Percentiles rank a stretch among this genome's conserved stretches.
These are phyloP conservation scores for Strigops habroptila DNA, from an alignment of 2,113 vertebrate species.

Conservation along the genomic window DNA sequence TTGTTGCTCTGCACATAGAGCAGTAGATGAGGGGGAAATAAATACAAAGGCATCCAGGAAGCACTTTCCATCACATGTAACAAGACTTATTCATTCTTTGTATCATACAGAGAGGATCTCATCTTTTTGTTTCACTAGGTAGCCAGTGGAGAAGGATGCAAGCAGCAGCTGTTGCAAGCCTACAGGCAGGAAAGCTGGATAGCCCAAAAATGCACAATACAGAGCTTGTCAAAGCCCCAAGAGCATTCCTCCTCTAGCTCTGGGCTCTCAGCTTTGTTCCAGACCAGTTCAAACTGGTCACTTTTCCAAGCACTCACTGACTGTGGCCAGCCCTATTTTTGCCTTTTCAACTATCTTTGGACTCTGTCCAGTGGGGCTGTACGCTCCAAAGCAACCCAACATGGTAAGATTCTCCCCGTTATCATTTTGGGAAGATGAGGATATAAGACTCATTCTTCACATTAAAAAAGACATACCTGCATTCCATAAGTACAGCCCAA, in stretches of 20 bases:
- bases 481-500: not conserved
- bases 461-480: not conserved
- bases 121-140: not conserved
- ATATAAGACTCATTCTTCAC: not conserved
- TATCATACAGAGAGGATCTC: not conserved
- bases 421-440: not conserved
- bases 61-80: not conserved
- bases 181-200: not conserved
- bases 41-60: not conserved
- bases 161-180: not conserved
- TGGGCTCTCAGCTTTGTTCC: not conserved
- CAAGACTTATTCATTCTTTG: not conserved
- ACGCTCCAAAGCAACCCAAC: not conserved
- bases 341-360: not conserved
- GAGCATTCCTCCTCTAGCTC: not conserved
- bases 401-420: rapidly evolving
- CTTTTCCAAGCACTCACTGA: not conserved
- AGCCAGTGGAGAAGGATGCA: not conserved
- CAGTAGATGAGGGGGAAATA: not conserved
- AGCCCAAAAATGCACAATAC: not conserved
- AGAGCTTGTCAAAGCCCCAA: not conserved
- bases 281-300: not conserved
- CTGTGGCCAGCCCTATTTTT: not conserved
- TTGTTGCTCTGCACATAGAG: not conserved
- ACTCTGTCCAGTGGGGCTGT: not conserved